phyloP scores from a whole-genome alignment of 2,888 invertebrate genomes.

The Rotaria macrura region DNA sequence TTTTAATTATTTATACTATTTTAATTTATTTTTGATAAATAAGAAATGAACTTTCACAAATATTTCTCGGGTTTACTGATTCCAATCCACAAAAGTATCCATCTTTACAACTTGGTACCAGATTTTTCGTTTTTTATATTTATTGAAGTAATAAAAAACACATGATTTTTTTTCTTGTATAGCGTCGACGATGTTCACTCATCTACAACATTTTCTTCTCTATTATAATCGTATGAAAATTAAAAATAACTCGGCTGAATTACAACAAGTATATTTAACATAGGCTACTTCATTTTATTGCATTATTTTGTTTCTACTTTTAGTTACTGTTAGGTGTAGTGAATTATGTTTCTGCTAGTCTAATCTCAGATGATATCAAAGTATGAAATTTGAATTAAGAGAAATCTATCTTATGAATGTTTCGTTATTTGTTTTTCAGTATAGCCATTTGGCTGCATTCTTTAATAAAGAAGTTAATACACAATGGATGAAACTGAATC shows the following conservation, averaged over 20 bases:
- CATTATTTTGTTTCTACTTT: not conserved
- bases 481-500: constrained; percentile 5
- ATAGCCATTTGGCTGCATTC: not conserved
- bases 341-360: not conserved
- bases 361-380: not conserved
- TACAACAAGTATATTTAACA: not conserved
- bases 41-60: not conserved
- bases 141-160: not conserved
- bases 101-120: not conserved
- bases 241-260: not conserved
- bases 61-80: not conserved
- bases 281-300: no score
- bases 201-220: not conserved
- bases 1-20: not conserved
- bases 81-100: not conserved
- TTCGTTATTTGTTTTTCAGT: not conserved
- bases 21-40: not conserved
- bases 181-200: not conserved
- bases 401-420: not conserved
- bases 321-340: not conserved
- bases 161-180: not conserved
- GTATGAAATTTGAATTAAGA: not conserved
- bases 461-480: not conserved
- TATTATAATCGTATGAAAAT: not conserved
- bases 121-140: not conserved